phyloP scores from a whole-genome alignment of 2,888 invertebrate genomes.

The Callyntrura sp. region DNA sequence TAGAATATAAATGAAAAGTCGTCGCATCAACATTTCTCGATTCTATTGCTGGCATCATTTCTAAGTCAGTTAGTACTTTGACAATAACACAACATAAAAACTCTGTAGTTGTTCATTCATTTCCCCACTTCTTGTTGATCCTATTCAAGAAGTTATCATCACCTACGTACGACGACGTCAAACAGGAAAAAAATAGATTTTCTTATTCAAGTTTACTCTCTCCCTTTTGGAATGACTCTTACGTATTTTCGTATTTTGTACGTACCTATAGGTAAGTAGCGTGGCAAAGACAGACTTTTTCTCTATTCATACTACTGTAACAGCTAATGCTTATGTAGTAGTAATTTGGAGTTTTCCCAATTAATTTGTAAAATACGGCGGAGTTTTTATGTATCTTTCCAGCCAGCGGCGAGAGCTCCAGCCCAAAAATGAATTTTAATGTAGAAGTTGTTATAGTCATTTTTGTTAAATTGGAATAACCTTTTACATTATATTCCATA shows the following conservation, averaged over 20 bases:
- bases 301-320: background rate
- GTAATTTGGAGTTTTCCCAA: slow-evolving; percentile 7
- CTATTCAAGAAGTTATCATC: slow-evolving; percentile 30
- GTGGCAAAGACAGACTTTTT: too few species aligned
- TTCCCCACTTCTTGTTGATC: slow-evolving; percentile 19
- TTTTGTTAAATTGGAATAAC: slow-evolving; percentile 27
- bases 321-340: background rate
- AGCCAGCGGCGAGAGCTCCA: background rate
- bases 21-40: slow-evolving; percentile 12
- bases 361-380: background rate
- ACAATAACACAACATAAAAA: background rate
- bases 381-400: background rate
- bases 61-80: background rate
- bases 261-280: too few species aligned
- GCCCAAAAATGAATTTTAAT: slow-evolving; percentile 22
- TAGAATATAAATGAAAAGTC: slow-evolving; percentile 42
- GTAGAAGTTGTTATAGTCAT: slow-evolving; percentile 1
- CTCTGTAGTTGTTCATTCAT: background rate
- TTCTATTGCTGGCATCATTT: background rate
- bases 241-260: too few species aligned
- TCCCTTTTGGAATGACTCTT: background rate
- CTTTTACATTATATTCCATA: too few species aligned
- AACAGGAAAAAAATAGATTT: slow-evolving; percentile 25
- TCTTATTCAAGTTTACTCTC: background rate
- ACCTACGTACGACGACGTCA: background rate